phyloP scores from a whole-genome alignment of 2,888 invertebrate species.

The Drosophila conformis region DNA sequence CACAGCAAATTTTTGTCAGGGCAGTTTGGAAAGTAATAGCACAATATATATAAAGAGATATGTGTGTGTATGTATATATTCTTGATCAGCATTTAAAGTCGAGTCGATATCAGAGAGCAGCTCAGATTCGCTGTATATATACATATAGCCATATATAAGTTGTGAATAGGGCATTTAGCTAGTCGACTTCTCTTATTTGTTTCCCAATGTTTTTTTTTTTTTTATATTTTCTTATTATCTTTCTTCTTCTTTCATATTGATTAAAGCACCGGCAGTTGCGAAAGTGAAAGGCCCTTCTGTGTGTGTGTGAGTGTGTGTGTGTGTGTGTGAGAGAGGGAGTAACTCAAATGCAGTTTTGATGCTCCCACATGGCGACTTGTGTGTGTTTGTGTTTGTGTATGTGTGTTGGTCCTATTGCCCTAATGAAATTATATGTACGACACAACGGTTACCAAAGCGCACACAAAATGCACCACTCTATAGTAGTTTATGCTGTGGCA shows the following conservation, averaged over 20 bases:
- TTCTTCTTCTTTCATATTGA: conserved; percentile 22
- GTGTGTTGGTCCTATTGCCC: conserved; percentile 75
- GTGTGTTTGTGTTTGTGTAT: conserved; percentile 16
- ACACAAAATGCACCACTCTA: conserved; percentile 47
- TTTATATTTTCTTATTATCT: neutral
- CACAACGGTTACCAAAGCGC: conserved; percentile 52
- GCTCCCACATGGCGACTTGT: conserved; percentile 30
- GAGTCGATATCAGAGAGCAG: neutral
- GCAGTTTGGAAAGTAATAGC: neutral
- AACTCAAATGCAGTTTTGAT: conserved; percentile 39
- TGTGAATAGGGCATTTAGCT: neutral
- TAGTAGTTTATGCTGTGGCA: conserved; percentile 50
- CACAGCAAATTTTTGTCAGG: neutral
- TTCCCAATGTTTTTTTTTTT: neutral
- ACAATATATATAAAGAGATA: neutral
- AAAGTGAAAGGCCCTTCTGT: conserved; percentile 57
- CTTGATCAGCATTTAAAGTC: neutral
- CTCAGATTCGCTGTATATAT: neutral
- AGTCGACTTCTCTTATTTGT: conserved; percentile 5
- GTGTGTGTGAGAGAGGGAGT: neutral
- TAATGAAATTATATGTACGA: conserved; percentile 73
- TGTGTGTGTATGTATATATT: neutral
- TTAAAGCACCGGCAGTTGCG: conserved; percentile 37
- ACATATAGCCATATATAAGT: neutral
- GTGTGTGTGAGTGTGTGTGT: conserved; percentile 6